Conservation (phyloP, 2,113 vertebrate species). For the Camelus dromedarius region DNA sequence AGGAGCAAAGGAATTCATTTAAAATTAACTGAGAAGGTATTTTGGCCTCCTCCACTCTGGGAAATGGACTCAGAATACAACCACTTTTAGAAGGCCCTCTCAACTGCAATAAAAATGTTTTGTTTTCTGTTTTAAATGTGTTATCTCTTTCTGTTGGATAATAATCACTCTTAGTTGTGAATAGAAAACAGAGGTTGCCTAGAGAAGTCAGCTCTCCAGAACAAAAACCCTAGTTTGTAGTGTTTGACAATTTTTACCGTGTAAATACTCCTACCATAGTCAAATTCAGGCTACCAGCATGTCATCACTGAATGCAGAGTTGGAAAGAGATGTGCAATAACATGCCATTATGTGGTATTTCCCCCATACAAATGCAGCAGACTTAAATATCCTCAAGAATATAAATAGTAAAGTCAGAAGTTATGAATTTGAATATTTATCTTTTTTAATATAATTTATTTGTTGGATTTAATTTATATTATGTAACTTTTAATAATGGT, state of each 20-base stretch:
- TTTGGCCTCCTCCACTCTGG: neutral
- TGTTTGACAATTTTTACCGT: neutral
- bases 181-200: neutral
- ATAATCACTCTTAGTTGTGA: neutral
- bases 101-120: neutral
- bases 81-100: neutral
- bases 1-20: neutral
- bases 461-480: neutral
- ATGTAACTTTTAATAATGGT: conserved; percentile 3
- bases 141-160: neutral
- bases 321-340: neutral
- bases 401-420: neutral
- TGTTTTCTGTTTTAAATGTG: neutral
- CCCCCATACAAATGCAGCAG: neutral
- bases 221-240: neutral
- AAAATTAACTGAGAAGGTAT: neutral
- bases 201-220: neutral
- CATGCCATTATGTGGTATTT: neutral
- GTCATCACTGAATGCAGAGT: neutral
- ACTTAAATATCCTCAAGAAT: neutral
- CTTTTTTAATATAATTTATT: neutral
- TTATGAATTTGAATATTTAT: neutral
- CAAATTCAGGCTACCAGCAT: neutral
- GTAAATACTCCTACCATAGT: neutral
- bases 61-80: neutral